Evolutionary conservation across 2,113 vertebrate genomes (phyloP).

Genomic region (Trichomycterus rosablanca): DNA sequence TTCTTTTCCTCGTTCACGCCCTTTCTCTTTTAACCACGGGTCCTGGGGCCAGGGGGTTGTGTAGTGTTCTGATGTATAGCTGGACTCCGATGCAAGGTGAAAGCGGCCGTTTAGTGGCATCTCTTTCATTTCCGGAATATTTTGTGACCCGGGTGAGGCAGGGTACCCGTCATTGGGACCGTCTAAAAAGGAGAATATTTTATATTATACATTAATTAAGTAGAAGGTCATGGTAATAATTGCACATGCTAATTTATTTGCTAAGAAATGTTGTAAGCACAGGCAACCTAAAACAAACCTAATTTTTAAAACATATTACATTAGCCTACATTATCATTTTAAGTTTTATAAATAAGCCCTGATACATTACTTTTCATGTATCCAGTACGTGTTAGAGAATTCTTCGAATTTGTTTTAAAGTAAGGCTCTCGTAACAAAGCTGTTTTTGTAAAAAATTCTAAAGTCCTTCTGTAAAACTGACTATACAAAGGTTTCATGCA

Average conservation of each 20-base stretch:
- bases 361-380: too few species aligned
- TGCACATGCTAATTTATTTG: not conserved
- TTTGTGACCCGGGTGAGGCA: conserved; percentile 90
- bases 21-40: conserved; percentile 74
- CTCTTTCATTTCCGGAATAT: conserved; percentile 91
- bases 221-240: not conserved
- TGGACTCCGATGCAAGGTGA: conserved; percentile 89
- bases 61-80: conserved; percentile 93
- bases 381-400: too few species aligned
- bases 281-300: too few species aligned
- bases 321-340: too few species aligned
- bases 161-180: conserved; percentile 91
- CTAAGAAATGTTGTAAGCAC: conserved; percentile 7
- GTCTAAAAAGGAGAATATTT: conserved; percentile 74
- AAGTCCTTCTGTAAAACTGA: too few species aligned
- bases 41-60: conserved; percentile 89
- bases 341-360: not conserved
- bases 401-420: too few species aligned
- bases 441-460: too few species aligned
- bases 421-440: too few species aligned
- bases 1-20: conserved; percentile 60
- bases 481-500: too few species aligned
- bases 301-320: not conserved
- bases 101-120: conserved; percentile 74
- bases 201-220: not conserved